phyloP scores from a whole-genome alignment of 2,113 vertebrate genomes.

The Mus pahari region DNA sequence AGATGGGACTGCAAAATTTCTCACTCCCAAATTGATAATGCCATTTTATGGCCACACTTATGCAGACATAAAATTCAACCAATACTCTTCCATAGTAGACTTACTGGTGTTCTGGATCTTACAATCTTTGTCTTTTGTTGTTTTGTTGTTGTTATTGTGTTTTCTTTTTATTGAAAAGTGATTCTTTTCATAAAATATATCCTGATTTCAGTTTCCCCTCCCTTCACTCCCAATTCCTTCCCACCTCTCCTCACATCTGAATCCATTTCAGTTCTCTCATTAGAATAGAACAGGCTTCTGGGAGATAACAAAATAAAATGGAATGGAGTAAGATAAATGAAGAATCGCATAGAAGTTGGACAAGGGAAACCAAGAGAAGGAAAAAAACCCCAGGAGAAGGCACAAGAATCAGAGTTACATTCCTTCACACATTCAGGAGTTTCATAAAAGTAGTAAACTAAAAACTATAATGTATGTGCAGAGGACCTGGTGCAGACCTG shows the following conservation, averaged over 20 bases:
- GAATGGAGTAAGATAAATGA: neutral
- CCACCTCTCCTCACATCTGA: neutral
- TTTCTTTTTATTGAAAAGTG: neutral
- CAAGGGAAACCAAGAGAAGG: neutral
- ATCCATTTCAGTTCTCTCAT: neutral
- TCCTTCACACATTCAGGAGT: neutral
- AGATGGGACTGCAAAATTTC: neutral
- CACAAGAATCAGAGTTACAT: neutral
- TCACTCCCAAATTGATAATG: neutral
- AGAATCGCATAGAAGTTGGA: neutral
- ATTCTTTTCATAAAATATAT: neutral
- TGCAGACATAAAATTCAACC: neutral
- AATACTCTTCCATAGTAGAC: neutral
- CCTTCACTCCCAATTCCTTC: neutral
- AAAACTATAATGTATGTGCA: neutral
- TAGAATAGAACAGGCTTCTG: neutral
- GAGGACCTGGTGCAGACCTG: neutral
- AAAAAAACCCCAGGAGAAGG: neutral
- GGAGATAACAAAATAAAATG: neutral
- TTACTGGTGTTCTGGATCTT: neutral
- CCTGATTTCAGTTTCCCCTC: neutral
- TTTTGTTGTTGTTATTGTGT: too few species aligned
- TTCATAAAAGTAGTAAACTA: neutral
- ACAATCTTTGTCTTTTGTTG: neutral
- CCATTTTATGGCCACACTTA: neutral